Percentiles rank a stretch among this genome's conserved stretches.
These are phyloP conservation scores for Diaprepes abbreviatus DNA, from an alignment of 2,888 invertebrate genomes.

Conservation along the genomic window DNA sequence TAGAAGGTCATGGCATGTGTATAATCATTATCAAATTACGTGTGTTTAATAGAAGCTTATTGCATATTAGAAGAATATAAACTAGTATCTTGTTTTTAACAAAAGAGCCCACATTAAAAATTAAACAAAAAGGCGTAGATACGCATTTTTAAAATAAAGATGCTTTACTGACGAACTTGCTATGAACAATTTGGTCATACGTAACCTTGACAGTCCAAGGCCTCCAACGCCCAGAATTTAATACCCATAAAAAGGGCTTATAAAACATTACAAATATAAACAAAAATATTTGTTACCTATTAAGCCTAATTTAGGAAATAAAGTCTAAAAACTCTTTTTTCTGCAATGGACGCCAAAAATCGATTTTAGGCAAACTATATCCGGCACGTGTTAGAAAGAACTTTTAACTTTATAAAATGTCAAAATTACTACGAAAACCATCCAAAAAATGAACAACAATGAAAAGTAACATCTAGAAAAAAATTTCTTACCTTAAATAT, in stretches of 20 bases:
- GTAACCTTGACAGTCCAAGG: not conserved
- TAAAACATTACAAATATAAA: not conserved
- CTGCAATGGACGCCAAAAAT: slow-evolving; percentile 15
- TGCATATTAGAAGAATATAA: too few relatives aligned
- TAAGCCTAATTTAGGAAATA: not conserved
- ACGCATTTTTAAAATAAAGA: not conserved
- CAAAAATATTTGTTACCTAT: not conserved
- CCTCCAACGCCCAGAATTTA: not conserved
- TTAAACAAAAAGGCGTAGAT: too few relatives aligned
- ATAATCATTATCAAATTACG: too few relatives aligned
- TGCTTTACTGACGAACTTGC: not conserved
- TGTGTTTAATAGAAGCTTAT: too few relatives aligned
- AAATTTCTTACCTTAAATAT: slow-evolving; percentile 56
- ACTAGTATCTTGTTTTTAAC: too few relatives aligned
- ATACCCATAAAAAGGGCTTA: not conserved
- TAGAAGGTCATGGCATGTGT: too few relatives aligned
- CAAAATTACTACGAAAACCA: slow-evolving; percentile 28
- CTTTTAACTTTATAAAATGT: slow-evolving; percentile 29
- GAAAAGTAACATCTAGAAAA: not conserved
- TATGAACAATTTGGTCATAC: not conserved
- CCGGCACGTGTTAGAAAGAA: slow-evolving; percentile 32
- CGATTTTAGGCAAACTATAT: not conserved
- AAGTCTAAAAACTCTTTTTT: not conserved
- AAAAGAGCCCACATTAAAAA: too few relatives aligned
- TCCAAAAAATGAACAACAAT: slow-evolving; percentile 21